Evolutionary conservation across 2,797 vertebrate species (phyloP).

Genomic region (Oreonectes daqikongensis): DNA sequence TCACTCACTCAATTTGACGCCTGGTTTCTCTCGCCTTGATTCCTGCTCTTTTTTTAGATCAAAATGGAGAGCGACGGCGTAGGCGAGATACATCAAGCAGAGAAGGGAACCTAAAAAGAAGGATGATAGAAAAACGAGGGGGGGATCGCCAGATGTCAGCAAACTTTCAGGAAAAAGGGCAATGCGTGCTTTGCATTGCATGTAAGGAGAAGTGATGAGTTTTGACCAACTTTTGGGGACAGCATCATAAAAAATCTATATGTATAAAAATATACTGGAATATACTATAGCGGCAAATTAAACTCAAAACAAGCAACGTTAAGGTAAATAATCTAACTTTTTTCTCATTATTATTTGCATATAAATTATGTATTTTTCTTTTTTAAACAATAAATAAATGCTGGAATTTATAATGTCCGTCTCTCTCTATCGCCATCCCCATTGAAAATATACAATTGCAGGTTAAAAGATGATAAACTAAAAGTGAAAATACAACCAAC

Average conservation of each 20-base stretch:
- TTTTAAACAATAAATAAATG: too few relatives aligned
- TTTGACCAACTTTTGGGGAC: neutral
- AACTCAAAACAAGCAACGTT: neutral
- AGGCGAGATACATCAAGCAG: slow-evolving; percentile 13
- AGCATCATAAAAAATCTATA: too few relatives aligned
- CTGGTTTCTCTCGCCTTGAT: slow-evolving; percentile 57
- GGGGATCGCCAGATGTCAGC: slow-evolving; percentile 24
- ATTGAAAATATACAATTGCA: too few relatives aligned
- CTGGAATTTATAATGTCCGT: too few relatives aligned
- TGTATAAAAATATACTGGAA: neutral
- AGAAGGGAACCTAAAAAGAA: neutral
- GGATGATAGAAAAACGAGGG: neutral
- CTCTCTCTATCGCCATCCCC: too few relatives aligned
- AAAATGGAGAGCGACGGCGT: slow-evolving; percentile 34
- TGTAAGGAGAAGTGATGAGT: neutral
- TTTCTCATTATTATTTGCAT: too few relatives aligned
- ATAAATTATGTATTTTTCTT: too few relatives aligned
- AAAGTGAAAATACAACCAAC: too few relatives aligned
- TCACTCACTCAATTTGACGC: slow-evolving; percentile 66
- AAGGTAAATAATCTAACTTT: too few relatives aligned
- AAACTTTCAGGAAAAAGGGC: slow-evolving; percentile 19
- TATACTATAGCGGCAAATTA: neutral
- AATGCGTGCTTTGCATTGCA: slow-evolving; percentile 17
- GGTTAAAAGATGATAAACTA: too few relatives aligned
- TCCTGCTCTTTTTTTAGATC: slow-evolving; percentile 35